phyloP scores from a whole-genome alignment of 2,113 vertebrate species.

The Sterna hirundo region DNA sequence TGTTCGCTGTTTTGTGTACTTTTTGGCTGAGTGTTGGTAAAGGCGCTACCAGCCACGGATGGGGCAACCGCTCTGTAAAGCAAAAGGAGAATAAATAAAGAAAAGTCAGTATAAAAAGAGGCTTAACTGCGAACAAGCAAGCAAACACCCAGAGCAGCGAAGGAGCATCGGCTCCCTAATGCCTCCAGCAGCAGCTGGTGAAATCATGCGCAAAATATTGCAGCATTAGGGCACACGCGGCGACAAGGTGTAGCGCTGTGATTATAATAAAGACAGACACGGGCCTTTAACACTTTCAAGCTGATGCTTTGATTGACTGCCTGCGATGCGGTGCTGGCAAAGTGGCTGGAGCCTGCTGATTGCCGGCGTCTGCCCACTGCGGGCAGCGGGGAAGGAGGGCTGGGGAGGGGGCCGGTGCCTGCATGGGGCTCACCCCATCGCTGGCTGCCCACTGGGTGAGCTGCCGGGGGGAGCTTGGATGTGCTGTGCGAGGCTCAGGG shows the following conservation, averaged over 20 bases:
- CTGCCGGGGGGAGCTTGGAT: background rate
- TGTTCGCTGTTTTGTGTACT: background rate
- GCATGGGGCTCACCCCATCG: rapidly evolving
- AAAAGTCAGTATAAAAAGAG: background rate
- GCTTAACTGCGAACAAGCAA: background rate
- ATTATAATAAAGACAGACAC: background rate
- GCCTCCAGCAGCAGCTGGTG: conserved; percentile 5
- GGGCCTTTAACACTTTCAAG: background rate
- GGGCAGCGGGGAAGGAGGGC: background rate
- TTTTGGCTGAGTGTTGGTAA: background rate
- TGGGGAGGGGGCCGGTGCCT: background rate
- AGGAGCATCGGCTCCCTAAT: background rate
- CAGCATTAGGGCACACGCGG: background rate
- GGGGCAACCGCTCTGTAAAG: background rate
- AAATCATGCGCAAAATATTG: background rate
- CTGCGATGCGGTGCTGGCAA: background rate
- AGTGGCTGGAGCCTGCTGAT: background rate
- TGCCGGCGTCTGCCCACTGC: background rate
- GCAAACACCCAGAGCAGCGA: background rate
- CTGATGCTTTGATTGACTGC: conserved; percentile 9
- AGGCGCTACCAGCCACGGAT: background rate
- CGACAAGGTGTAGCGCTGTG: conserved; percentile 2
- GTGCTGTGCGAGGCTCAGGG: rapidly evolving
- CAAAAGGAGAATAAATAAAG: background rate
- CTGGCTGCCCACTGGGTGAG: rapidly evolving